Evolutionary conservation across 2,888 invertebrate genomes (phyloP), one percentile per base, ranked within the genome.

Genomic region (Cephalotes varians): DNA sequence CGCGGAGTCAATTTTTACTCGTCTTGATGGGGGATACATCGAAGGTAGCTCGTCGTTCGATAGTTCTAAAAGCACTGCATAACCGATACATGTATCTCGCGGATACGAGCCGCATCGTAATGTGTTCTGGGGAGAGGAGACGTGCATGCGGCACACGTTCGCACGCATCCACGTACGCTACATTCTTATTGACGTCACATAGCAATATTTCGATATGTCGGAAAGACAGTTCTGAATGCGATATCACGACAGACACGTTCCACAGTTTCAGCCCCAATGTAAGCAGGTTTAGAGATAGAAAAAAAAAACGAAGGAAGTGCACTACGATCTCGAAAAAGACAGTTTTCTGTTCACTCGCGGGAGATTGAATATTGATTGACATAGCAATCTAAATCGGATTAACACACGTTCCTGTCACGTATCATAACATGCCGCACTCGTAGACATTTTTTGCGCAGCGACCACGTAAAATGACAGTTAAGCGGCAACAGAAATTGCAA

Each of bases 101-200:
- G 69, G 74, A 77, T 80, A 83, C 71, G 28, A 44, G 9, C 44
- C 31, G 74, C 49, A 74, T 34, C 37, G 18, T 21, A 65, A 87
- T 77, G 60, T 31, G 76, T 83, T 88, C 83, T 83, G 84, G 82
- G n/a, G 51, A 21, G 51, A 4, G 51, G 51, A 73, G 82, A 83
- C 71, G 28, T 79, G 60, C 73, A 58, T 37, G 40, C 18, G 47
- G 65, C 85, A 72, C 71, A 73, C 81, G 28, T 72, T 67, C 64
- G 18, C 44, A 69, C 71, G 54, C 54, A 64, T 37, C 31, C 21
- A 18, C 56, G 18, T 60, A n/a, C 28, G 51, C 18, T 54, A 25
- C 25, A 12, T 67, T 81, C 28, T 6, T 56, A 65, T 34, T 49
- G 12, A 44, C 34, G 18, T 28, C 25, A 6, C 25, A 65, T 15